Base-by-base conservation (phyloP, 2,888 invertebrate genomes). In the Cheilosia impressa region DNA sequence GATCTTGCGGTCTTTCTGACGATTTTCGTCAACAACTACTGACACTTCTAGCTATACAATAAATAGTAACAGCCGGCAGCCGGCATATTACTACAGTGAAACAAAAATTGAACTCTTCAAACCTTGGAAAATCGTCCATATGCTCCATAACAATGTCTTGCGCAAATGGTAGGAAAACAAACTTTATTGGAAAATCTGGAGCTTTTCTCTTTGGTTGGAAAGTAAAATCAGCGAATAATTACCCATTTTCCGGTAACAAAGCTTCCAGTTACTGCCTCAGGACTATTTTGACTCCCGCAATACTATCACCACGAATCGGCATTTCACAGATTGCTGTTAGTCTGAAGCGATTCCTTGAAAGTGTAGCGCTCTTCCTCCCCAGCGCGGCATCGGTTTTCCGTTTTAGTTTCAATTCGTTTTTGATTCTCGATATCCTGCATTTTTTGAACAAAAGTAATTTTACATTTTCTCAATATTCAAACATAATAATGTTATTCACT, bases 391-490 rank as follows among this genome's bases (percentile, higher is more conserved):
- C 76, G 52, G 71, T 77, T 80, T 78, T 78, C 62, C 63, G 78
- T 83, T 85, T 81, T 58, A 85, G 52, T 85, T 85, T 85, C 68
- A 62, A 77, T 81, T 85, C 75, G 62, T 76, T 81, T 81, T 55
- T 79, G 63, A 79, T 71, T 83, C 82, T 72, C 43, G 66, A 60
- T 82, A 77, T 81, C 77, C 82, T 77, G 66, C 58, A 72, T 82
- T 83, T 34, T 66, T 83, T 62, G 19, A 83, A 62, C 43, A 62
- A 77, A 83, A 77, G 82, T 83, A 83, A 77, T 77, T 73, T 17
- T 0, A 55, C 3, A 34, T 38, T n/a, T 71, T 78, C 31, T 4
- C 41, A 5, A 24, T 22, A 19, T 4, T n/a, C 17, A 69, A 38
- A 38, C 34, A 1, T 38, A n/a, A 19, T 24, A 17, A 17, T 9